Conservation (phyloP, 2,113 vertebrate species). For the Grammomys dolichurus region DNA sequence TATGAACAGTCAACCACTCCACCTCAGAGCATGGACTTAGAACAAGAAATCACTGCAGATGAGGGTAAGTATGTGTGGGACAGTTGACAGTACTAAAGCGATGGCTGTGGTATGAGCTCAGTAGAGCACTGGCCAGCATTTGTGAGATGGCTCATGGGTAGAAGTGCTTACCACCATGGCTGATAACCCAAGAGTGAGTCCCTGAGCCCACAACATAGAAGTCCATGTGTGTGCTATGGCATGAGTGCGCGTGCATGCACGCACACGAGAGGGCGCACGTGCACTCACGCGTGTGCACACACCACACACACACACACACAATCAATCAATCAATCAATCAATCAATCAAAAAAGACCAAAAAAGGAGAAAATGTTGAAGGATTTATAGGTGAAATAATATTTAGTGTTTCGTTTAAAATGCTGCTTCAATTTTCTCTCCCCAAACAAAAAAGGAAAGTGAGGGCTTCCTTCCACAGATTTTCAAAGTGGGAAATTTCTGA, state of each 20-base stretch:
- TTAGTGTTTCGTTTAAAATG: conserved; percentile 35
- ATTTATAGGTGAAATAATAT: conserved; percentile 18
- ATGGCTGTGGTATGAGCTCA: not conserved
- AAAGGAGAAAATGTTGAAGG: not conserved
- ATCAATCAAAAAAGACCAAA: not conserved
- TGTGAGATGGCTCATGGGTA: not conserved
- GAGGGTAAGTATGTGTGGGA: not conserved
- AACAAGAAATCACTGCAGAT: not conserved
- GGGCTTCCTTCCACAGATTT: not conserved
- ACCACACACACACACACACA: not conserved
- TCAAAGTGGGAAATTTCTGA: conserved; percentile 38
- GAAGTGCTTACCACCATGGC: not conserved
- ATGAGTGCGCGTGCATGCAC: not conserved
- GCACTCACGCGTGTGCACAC: too few species aligned
- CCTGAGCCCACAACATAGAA: not conserved
- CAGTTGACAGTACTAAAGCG: not conserved
- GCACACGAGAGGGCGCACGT: not conserved
- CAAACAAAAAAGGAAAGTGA: not conserved
- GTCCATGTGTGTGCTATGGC: not conserved
- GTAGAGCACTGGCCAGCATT: not conserved
- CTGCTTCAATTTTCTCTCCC: rapidly evolving
- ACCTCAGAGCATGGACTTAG: not conserved
- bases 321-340: too few species aligned
- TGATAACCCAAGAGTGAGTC: not conserved
- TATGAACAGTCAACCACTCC: not conserved